These are phyloP conservation scores for Bergia sp. DNA, from an alignment of 92 coral and sea anemone genomes.

Conservation along the genomic window DNA sequence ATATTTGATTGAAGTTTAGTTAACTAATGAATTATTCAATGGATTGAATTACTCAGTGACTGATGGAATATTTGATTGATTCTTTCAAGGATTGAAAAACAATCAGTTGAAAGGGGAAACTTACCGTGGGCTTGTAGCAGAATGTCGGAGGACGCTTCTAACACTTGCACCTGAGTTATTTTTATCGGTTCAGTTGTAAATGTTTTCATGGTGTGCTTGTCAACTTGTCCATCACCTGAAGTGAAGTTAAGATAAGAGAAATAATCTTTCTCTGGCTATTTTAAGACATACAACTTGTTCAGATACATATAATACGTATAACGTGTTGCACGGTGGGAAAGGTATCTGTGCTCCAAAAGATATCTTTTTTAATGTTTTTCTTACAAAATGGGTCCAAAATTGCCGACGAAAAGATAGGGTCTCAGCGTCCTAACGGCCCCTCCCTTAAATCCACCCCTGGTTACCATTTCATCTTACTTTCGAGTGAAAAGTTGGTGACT, in stretches of 20 bases:
- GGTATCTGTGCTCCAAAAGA: too few relatives aligned
- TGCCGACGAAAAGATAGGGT: too few relatives aligned
- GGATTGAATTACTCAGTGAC: not conserved
- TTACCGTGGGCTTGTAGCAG: conserved; percentile 25
- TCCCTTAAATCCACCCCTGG: not conserved
- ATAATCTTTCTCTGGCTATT: too few relatives aligned
- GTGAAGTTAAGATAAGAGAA: not conserved
- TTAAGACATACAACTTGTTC: too few relatives aligned
- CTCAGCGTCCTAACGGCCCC: too few relatives aligned
- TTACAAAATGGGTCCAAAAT: too few relatives aligned
- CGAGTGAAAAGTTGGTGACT: not conserved
- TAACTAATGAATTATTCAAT: too few relatives aligned
- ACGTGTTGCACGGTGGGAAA: too few relatives aligned
- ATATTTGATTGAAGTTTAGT: too few relatives aligned
- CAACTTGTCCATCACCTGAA: conserved; percentile 12
- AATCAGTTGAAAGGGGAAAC: not conserved
- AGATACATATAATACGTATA: too few relatives aligned
- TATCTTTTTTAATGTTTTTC: too few relatives aligned
- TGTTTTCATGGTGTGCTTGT: conserved; percentile 31
- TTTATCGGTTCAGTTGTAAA: conserved; percentile 13
- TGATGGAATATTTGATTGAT: not conserved
- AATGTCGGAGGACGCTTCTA: conserved; percentile 28
- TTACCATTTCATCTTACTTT: not conserved
- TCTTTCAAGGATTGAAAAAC: not conserved
- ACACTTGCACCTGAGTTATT: not conserved